phyloP scores from a whole-genome alignment of 2,113 vertebrate species.

The Ardeotis arabs region DNA sequence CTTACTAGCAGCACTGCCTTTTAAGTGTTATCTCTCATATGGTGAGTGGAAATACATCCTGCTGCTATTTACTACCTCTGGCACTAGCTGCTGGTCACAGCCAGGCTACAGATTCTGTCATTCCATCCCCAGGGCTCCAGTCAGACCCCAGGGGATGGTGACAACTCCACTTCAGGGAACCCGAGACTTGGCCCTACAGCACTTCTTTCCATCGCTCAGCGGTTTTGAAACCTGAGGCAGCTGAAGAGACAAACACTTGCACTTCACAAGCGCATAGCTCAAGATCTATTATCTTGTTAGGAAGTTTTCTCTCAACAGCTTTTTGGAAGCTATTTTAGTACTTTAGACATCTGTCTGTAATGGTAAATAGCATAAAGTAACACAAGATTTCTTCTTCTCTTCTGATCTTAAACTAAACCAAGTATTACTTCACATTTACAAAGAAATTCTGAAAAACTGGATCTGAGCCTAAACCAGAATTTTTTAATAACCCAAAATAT shows the following conservation, averaged over 20 bases:
- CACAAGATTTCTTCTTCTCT: neutral
- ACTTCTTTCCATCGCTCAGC: neutral
- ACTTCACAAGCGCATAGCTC: neutral
- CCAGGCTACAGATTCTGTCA: neutral
- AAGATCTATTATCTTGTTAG: neutral
- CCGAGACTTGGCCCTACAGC: fast-evolving
- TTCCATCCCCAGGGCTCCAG: neutral
- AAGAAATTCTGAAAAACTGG: neutral
- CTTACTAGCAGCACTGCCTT: neutral
- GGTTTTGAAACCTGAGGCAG: neutral
- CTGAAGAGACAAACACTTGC: neutral
- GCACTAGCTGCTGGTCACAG: neutral
- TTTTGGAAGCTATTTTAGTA: neutral
- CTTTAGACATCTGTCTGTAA: neutral
- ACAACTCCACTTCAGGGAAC: neutral
- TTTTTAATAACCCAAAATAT: neutral
- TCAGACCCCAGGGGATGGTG: neutral
- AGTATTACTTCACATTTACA: neutral
- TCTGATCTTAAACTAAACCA: neutral
- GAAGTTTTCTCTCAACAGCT: neutral
- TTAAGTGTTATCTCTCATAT: neutral
- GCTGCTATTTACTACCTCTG: neutral
- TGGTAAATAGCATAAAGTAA: neutral
- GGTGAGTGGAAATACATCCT: neutral
- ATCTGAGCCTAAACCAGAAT: neutral